Evolutionary conservation across 2,113 vertebrate genomes (phyloP).

Genomic region (Trochalopteron elliotii): DNA sequence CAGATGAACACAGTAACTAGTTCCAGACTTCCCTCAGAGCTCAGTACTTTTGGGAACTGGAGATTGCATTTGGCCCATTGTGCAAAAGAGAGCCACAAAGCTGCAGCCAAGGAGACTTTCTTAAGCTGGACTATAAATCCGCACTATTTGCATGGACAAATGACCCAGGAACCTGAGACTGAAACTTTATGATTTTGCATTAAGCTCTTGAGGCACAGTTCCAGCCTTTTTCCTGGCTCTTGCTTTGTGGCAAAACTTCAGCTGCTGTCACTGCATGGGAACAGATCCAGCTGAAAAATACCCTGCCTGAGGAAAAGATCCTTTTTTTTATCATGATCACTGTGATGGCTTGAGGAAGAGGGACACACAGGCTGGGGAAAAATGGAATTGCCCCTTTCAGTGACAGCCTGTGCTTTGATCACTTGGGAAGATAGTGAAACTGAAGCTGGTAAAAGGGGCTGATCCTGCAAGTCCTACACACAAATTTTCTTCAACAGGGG

Average conservation of each 20-base stretch:
- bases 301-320: not conserved
- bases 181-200: conserved; percentile 39
- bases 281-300: conserved; percentile 33
- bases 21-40: conserved; percentile 2
- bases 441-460: not conserved
- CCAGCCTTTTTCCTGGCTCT: conserved; percentile 52
- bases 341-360: not conserved
- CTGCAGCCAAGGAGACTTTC: conserved; percentile 33
- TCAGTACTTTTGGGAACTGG: not conserved
- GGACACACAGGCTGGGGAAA: not conserved
- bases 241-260: conserved; percentile 40
- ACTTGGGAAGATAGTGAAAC: not conserved
- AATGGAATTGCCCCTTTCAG: not conserved
- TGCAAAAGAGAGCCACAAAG: not conserved
- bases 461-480: not conserved
- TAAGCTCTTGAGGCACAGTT: conserved; percentile 31
- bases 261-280: conserved; percentile 24
- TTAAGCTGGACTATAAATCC: conserved; percentile 46
- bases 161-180: conserved; percentile 41
- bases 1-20: not conserved
- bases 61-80: conserved; percentile 1
- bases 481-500: not conserved
- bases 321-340: not conserved
- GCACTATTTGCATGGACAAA: conserved; percentile 21
- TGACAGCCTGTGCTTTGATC: not conserved